These are phyloP conservation scores for Halichoeres trimaculatus DNA, from an alignment of 2,113 vertebrate genomes.

Conservation along the genomic window DNA sequence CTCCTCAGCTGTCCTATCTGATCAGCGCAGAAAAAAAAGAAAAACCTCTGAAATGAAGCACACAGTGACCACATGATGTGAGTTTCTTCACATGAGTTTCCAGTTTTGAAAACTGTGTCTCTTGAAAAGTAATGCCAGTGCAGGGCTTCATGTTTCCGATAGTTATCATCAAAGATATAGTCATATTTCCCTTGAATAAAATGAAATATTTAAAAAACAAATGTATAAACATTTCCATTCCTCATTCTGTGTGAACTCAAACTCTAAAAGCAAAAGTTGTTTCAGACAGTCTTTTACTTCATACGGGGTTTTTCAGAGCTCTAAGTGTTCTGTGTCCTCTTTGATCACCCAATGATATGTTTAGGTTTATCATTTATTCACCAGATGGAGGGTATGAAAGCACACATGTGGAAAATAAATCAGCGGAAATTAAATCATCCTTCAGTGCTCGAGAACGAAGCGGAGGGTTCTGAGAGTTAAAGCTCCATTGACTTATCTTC, in stretches of 20 bases:
- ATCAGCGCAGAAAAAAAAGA: no score
- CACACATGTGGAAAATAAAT: conserved; percentile 21
- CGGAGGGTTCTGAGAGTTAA: conserved; percentile 4
- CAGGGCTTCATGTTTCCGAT: neutral
- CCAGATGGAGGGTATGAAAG: conserved; percentile 11
- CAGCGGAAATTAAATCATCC: conserved; percentile 31
- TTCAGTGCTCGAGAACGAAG: conserved; percentile 1
- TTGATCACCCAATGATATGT: conserved; percentile 41
- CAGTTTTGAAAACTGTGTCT: neutral
- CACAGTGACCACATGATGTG: no score
- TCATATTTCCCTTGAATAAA: conserved; percentile 1
- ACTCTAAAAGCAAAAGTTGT: neutral
- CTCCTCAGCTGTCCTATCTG: no score
- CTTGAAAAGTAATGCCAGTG: neutral
- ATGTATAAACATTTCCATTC: conserved; percentile 24
- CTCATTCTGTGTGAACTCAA: conserved; percentile 26
- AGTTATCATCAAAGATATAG: conserved; percentile 28
- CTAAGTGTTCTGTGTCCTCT: conserved; percentile 38
- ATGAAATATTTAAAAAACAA: neutral
- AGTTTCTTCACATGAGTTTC: neutral
- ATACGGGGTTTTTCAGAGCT: conserved; percentile 10
- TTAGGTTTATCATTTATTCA: conserved; percentile 59
- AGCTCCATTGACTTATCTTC: neutral
- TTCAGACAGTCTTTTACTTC: conserved; percentile 12
- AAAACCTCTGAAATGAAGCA: no score